These are phyloP conservation scores for Drosophila picticornis DNA, from an alignment of 2,888 invertebrate species.

Conservation along the genomic window DNA sequence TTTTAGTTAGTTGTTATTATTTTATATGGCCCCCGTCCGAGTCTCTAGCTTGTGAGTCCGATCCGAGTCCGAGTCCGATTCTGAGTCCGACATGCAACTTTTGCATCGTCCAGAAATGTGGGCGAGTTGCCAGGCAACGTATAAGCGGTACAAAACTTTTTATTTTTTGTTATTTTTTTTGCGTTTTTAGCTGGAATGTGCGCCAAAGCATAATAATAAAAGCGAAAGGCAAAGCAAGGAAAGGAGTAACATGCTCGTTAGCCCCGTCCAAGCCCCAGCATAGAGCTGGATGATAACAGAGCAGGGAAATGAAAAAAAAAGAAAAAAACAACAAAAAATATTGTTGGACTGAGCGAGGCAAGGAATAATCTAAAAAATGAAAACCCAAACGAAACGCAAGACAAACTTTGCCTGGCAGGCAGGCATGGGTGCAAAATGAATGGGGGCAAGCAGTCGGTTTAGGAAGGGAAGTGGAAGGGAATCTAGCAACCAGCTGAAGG, in stretches of 20 bases:
- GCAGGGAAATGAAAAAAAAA: conserved; percentile 30
- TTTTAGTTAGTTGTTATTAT: conserved; percentile 81
- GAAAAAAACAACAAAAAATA: conserved; percentile 39
- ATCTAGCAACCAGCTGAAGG: conserved; percentile 62
- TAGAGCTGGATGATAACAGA: conserved; percentile 48
- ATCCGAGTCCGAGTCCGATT: conserved; percentile 34
- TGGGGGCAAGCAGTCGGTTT: conserved; percentile 49
- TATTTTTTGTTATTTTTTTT: conserved; percentile 22
- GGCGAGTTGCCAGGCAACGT: conserved; percentile 66
- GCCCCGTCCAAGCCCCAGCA: conserved; percentile 51
- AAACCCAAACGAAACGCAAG: conserved; percentile 82
- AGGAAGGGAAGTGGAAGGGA: background rate
- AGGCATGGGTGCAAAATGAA: conserved; percentile 81
- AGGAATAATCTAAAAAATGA: conserved; percentile 81
- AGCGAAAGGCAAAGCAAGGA: conserved; percentile 78
- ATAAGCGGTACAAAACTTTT: conserved; percentile 61
- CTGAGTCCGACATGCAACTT: conserved; percentile 70
- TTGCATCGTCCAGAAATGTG: conserved; percentile 53
- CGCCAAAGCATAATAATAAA: conserved; percentile 82
- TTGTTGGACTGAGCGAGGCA: conserved; percentile 66
- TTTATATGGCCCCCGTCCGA: conserved; percentile 68
- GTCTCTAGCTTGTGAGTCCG: conserved; percentile 24
- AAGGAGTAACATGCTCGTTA: conserved; percentile 82
- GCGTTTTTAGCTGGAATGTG: conserved; percentile 65
- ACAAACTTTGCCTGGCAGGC: conserved; percentile 80